Conservation (phyloP, 2,797 vertebrate genomes). For the Hephaestus fuliginosus region DNA sequence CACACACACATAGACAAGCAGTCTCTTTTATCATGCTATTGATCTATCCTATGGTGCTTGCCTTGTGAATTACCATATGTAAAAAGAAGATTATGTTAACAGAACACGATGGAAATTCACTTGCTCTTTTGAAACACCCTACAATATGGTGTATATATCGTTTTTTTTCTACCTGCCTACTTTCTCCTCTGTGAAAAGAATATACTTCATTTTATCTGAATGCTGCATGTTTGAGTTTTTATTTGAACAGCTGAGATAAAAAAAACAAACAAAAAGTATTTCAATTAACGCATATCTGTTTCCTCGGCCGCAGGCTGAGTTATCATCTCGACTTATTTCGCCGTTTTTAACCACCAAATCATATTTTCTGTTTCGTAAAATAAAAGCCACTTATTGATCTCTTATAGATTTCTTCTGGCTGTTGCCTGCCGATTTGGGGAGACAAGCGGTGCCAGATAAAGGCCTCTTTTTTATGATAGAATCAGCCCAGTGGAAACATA, state of each 20-base stretch:
- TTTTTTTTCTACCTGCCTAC: neutral
- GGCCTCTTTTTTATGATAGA: constrained; percentile 26
- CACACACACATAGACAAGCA: constrained; percentile 36
- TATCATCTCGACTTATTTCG: constrained; percentile 11
- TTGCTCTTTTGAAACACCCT: neutral
- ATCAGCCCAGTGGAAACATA: constrained; percentile 38
- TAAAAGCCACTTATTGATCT: constrained; percentile 25
- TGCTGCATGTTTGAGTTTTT: neutral
- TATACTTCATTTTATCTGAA: neutral
- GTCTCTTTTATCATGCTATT: constrained; percentile 54
- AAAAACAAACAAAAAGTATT: neutral
- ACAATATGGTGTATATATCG: constrained; percentile 3
- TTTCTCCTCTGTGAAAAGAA: neutral
- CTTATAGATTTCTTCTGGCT: neutral
- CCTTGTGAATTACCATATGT: constrained; percentile 64
- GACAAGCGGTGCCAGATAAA: constrained; percentile 13
- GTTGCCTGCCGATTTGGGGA: constrained; percentile 11
- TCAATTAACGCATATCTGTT: constrained; percentile 14
- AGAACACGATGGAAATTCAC: constrained; percentile 42
- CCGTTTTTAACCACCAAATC: constrained; percentile 7
- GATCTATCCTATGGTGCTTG: constrained; percentile 46
- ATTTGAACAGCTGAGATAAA: constrained; percentile 2
- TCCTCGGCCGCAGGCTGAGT: neutral
- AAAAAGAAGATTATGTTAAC: constrained; percentile 52
- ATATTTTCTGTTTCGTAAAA: neutral